Evolutionary conservation across 2,888 invertebrate species (phyloP), one percentile per base, ranked within the genome.

Genomic region (Caenorhabditis uteleia): DNA sequence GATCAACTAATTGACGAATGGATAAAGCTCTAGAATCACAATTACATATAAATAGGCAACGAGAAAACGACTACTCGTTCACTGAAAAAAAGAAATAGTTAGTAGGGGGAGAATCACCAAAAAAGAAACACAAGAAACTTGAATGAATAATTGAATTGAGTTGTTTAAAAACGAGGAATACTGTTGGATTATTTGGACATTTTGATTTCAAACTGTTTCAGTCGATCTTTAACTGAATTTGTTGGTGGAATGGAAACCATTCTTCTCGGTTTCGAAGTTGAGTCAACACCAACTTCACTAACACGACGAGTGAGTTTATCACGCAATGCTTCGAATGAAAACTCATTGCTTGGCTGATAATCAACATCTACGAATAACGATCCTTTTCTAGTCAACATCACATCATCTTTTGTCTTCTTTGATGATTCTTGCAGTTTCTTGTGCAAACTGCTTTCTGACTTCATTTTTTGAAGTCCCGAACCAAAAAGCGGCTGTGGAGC

Each of bases 201-300:
- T 36, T 20, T 21, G 20, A 46, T 57, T 31, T 71, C 71, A 47
- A 68, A 71, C 18, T 59, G 51, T 8, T 42, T 53, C 6, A 68
- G 36, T 20, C 62, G 46, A 31, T 68, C 71, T 29, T 66, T 66
- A 21, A 71, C 68, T n/a, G 71, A 71, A 26, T 66, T 64, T 3
- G 68, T 66, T 23, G 55, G 55, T 8, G 65, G 61, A 46, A 71
- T 61, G 0, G 44, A 3, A 1, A 68, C 43, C 55, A 56, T 53
- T 40, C 49, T 39, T 31, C 43, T 47, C 2, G 45, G 57, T 20
- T 36, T 27, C 33, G 45, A 46, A 10, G 53, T 49, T 26, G 36
- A 38, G 26, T 57, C 53, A 23, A 36, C 59, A 31, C 55, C 56
- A 16, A 44, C 65, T 26, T 49, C 59, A 39, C 68, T 68, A 39